A percentile compares a stretch with the other conserved stretches of the same genome.
phyloP scores from a whole-genome alignment of 1,140 invertebrate genomes.

The Holotrichia oblita region DNA sequence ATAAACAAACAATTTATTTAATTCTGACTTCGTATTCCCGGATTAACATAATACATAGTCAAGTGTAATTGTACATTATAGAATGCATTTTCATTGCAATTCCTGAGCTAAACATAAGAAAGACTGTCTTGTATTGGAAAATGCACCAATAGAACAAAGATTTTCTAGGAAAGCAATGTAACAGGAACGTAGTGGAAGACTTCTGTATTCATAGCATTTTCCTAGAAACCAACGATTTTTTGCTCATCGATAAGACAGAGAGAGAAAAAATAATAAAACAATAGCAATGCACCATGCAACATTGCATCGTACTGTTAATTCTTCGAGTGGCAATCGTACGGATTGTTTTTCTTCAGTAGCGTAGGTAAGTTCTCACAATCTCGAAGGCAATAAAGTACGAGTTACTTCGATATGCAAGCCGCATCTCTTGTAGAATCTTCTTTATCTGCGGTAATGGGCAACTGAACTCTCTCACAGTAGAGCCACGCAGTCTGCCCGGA shows the following conservation, averaged over 20 bases:
- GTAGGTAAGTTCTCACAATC: conserved; percentile 56
- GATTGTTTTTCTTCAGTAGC: conserved; percentile 42
- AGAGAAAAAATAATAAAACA: conserved; percentile 39
- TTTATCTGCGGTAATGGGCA: conserved; percentile 57
- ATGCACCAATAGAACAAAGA: conserved; percentile 17
- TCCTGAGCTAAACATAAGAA: background rate
- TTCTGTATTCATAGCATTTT: conserved; percentile 26
- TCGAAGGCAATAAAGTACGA: conserved; percentile 55
- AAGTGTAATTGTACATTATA: no score
- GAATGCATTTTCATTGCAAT: no score
- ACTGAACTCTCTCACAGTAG: conserved; percentile 55
- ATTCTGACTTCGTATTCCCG: no score
- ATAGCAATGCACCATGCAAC: conserved; percentile 32
- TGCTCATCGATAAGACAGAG: conserved; percentile 5
- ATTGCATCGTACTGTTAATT: conserved; percentile 39
- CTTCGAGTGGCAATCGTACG: conserved; percentile 29
- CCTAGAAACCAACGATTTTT: conserved; percentile 11
- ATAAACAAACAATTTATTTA: no score
- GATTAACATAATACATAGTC: no score
- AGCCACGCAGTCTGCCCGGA: conserved; percentile 57
- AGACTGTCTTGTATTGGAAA: background rate
- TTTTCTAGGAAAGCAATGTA: background rate
- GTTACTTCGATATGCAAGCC: conserved; percentile 46
- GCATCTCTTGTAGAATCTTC: conserved; percentile 58
- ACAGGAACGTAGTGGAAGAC: background rate